Base-by-base conservation (phyloP, 2,113 vertebrate genomes). In the Reinhardtius hippoglossoides region DNA sequence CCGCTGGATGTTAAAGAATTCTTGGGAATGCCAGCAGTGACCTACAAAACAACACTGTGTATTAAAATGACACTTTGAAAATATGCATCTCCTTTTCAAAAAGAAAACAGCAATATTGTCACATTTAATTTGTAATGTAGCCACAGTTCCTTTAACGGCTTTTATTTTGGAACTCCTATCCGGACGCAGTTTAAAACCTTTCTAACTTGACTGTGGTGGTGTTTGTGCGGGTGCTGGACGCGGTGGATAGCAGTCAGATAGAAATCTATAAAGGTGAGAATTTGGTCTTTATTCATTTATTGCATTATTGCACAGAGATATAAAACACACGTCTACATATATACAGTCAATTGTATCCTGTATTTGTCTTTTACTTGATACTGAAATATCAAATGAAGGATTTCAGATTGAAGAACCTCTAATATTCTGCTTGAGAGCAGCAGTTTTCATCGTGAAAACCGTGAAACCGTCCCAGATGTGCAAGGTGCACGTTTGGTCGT, bases 171-270 rank as follows among this genome's bases (percentile, higher is more conserved):
- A 89, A 69, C 14, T 0, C 0, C 0, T 3, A 4, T 3, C 21
- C 44, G 87, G 88, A 91, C 31, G 23, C 46, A 1, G 1, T 3
- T 1, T 16, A 4, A 14, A 54, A 14, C 13, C n/a, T 73, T 1
- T 67, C 12, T 27, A 1, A 15, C 67, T 88, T 84, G 65, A 81
- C 80, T 15, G 64, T 66, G 44, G 76, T 74, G 83, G 67, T 76
- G 85, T 82, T 85, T 89, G 91, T 94, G 92, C 90, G 87, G 90
- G 88, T 94, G 87, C 91, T 89, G 86, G 78, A 92, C 89, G 87
- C 82, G 86, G 90, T 90, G 93, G 91, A 91, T 71, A 92, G 83
- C 86, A 88, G 88, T 80, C 81, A 86, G 86, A 89, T 42, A 92
- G 83, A 90, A 82, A 83, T 82, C 68, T 88, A 83, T 73, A 85